phyloP scores from a whole-genome alignment of 2,888 invertebrate species.

The Lasioglossum leucozonium region DNA sequence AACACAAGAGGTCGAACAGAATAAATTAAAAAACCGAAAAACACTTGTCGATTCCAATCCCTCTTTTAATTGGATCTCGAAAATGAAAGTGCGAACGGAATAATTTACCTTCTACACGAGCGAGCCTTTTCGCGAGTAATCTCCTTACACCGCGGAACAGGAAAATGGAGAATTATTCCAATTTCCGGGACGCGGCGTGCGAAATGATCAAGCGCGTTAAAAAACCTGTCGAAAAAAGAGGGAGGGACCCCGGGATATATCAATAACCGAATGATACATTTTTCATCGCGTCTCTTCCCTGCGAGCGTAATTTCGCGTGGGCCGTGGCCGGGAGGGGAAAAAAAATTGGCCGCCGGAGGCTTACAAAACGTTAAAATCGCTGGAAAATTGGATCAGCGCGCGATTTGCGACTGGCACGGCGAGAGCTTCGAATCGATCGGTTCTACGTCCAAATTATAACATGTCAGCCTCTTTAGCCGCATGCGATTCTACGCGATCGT shows the following conservation, averaged over 20 bases:
- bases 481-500: slow-evolving; percentile 24
- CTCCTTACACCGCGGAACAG: not conserved
- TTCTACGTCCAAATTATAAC: slow-evolving; percentile 40
- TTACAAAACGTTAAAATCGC: slow-evolving; percentile 41
- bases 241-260: not conserved
- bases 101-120: not conserved
- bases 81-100: not conserved
- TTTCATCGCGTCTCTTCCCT: not conserved
- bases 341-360: not conserved
- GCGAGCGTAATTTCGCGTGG: not conserved
- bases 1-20: not conserved
- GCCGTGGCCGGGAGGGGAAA: not conserved
- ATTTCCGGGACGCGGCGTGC: not conserved
- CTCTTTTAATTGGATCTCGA: not conserved
- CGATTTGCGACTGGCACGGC: slow-evolving; percentile 39
- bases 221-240: not conserved
- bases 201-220: not conserved
- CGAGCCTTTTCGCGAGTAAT: not conserved
- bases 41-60: not conserved
- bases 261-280: slow-evolving; percentile 3
- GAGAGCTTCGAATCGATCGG: slow-evolving; percentile 29
- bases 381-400: slow-evolving; percentile 44
- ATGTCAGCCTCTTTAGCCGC: slow-evolving; percentile 33
- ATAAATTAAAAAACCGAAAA: not conserved
- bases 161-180: not conserved